Evolutionary conservation across 1,140 invertebrate genomes (phyloP).

Genomic region (Drosophila baimaii): DNA sequence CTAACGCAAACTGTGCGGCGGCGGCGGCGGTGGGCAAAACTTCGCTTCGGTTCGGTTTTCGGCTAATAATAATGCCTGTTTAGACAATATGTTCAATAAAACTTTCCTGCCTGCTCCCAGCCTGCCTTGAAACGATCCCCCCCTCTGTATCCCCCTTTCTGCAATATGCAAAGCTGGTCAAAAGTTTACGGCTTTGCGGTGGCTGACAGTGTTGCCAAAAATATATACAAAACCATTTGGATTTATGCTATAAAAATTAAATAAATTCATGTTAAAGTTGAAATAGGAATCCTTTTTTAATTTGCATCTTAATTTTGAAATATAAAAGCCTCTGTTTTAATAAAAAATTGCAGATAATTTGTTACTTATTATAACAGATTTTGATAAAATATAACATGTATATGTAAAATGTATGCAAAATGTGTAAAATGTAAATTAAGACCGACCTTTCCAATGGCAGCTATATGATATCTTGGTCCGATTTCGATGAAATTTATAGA

Average conservation of each 20-base stretch:
- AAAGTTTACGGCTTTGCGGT: conserved; percentile 45
- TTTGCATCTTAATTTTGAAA: too few relatives aligned
- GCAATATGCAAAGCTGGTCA: conserved; percentile 50
- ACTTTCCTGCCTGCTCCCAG: conserved; percentile 58
- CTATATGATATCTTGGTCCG: too few relatives aligned
- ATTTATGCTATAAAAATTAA: background rate
- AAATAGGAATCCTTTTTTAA: too few relatives aligned
- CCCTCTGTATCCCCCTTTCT: conserved; percentile 14
- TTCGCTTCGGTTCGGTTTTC: conserved; percentile 31
- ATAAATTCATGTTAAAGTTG: too few relatives aligned
- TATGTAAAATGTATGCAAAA: too few relatives aligned
- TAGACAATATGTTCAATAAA: conserved; percentile 79
- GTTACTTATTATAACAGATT: too few relatives aligned
- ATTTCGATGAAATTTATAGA: too few relatives aligned
- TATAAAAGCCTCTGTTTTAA: too few relatives aligned
- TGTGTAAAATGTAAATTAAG: too few relatives aligned
- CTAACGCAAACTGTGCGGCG: conserved; percentile 31
- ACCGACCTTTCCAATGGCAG: too few relatives aligned
- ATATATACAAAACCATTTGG: background rate
- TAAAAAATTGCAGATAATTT: too few relatives aligned
- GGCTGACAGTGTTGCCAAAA: conserved; percentile 6
- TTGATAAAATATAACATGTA: too few relatives aligned
- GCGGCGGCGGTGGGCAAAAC: conserved; percentile 15
- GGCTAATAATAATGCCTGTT: conserved; percentile 66
- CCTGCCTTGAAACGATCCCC: conserved; percentile 16